phyloP scores from a whole-genome alignment of 2,113 vertebrate species.

The Chamaetylas fuelleborni region DNA sequence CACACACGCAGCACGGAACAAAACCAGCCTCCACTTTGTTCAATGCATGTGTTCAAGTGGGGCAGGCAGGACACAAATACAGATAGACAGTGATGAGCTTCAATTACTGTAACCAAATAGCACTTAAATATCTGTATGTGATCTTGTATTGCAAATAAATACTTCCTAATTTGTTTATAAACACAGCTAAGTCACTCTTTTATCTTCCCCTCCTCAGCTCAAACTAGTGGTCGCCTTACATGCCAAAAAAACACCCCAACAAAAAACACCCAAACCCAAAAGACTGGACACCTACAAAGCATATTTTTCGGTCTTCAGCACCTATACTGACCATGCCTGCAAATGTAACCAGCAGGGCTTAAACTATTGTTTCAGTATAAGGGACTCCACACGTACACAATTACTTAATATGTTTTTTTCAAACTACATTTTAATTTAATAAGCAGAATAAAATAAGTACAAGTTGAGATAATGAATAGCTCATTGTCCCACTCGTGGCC shows the following conservation, averaged over 20 bases:
- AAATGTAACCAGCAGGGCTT: background rate
- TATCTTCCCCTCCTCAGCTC: background rate
- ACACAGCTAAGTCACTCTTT: background rate
- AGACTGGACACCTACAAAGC: background rate
- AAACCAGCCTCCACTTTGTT: background rate
- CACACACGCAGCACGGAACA: background rate
- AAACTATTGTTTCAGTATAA: slow-evolving; percentile 3
- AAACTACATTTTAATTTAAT: slow-evolving; percentile 56
- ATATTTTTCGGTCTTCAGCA: background rate
- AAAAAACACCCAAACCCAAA: background rate
- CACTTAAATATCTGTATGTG: background rate
- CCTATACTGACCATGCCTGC: background rate
- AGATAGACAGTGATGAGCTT: background rate
- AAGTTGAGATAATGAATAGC: slow-evolving; percentile 58
- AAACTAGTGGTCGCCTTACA: background rate
- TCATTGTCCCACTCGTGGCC: slow-evolving; percentile 49
- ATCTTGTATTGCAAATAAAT: background rate
- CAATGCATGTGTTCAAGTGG: background rate
- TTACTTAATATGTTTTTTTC: slow-evolving; percentile 5
- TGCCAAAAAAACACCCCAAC: background rate
- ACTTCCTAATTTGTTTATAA: background rate
- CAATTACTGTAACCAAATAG: background rate
- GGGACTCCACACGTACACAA: slow-evolving; percentile 11
- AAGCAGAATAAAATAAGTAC: slow-evolving; percentile 56
- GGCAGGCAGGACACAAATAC: background rate